Percentiles rank a stretch among this genome's conserved stretches.
Evolutionary conservation across 2,888 invertebrate species (phyloP).

Genomic region (Nasonia oneida): DNA sequence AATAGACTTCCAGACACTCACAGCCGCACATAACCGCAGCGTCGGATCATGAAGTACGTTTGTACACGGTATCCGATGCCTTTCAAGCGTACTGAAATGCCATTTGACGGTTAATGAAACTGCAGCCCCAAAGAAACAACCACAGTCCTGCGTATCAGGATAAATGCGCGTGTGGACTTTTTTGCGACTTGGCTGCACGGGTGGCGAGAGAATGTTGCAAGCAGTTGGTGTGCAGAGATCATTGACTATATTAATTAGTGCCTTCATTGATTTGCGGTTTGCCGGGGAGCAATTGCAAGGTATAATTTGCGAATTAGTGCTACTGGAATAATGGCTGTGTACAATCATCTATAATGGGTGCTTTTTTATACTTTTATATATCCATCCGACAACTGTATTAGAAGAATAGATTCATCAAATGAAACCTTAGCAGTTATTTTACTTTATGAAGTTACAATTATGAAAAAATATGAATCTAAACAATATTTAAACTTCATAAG

Average conservation of each 20-base stretch:
- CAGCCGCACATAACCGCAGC: background rate
- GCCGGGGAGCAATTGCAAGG: background rate
- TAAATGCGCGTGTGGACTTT: background rate
- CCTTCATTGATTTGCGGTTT: background rate
- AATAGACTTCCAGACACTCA: too few relatives aligned
- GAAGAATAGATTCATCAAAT: background rate
- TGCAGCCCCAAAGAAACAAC: slow-evolving; percentile 23
- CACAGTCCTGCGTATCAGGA: background rate
- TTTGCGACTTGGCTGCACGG: background rate
- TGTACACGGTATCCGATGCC: background rate
- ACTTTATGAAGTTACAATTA: too few relatives aligned
- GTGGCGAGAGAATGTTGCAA: background rate
- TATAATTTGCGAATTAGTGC: background rate
- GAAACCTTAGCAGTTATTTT: too few relatives aligned
- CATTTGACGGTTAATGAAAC: slow-evolving; percentile 32
- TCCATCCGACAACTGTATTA: background rate
- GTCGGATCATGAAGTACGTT: too few relatives aligned
- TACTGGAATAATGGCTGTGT: background rate
- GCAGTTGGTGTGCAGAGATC: background rate
- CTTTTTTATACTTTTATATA: background rate
- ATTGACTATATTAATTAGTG: background rate
- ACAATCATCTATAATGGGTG: background rate
- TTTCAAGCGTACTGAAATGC: slow-evolving; percentile 7
- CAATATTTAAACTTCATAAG: too few relatives aligned
- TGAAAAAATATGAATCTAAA: too few relatives aligned